Percentiles rank a stretch among this genome's conserved stretches.
These are phyloP conservation scores for Ormyrus rosae DNA, from an alignment of 2,888 invertebrate species.

Conservation along the genomic window DNA sequence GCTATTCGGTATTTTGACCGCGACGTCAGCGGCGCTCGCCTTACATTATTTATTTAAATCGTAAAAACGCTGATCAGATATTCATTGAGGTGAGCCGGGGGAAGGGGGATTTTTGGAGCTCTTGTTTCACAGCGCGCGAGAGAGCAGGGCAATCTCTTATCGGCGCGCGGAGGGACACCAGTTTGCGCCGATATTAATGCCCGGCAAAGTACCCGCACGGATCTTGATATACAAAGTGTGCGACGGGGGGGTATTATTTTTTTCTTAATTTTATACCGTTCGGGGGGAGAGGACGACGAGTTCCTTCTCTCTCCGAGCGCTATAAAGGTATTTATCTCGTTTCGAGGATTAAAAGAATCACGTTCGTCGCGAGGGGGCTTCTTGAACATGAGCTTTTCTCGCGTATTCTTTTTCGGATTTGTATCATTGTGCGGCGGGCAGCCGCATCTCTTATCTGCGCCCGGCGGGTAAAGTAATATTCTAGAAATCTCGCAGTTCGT, in stretches of 20 bases:
- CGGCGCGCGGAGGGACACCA: neutral
- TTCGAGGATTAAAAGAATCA: constrained; percentile 26
- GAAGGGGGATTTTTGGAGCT: constrained; percentile 16
- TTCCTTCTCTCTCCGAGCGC: neutral
- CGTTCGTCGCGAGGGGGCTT: constrained; percentile 1
- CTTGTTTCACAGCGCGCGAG: constrained; percentile 1
- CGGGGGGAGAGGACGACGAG: neutral
- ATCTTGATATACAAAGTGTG: constrained; percentile 11
- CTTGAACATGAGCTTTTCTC: neutral
- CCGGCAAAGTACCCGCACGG: neutral
- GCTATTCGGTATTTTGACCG: constrained; percentile 42
- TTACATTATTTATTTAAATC: constrained; percentile 31
- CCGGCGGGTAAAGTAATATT: constrained; percentile 23
- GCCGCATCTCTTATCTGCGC: constrained; percentile 25
- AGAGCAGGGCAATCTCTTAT: constrained; percentile 20
- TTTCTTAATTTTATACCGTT: constrained; percentile 17
- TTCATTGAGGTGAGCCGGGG: constrained; percentile 16
- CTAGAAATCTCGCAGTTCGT: neutral
- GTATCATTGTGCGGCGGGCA: constrained; percentile 7
- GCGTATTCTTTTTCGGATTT: neutral
- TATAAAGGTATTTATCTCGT: constrained; percentile 28
- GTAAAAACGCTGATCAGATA: constrained; percentile 37
- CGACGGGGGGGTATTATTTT: neutral
- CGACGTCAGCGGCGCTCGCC: constrained; percentile 13
- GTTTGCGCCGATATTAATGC: constrained; percentile 33